These are phyloP conservation scores for Amniataba percoides DNA, from an alignment of 2,797 vertebrate species.

Conservation along the genomic window DNA sequence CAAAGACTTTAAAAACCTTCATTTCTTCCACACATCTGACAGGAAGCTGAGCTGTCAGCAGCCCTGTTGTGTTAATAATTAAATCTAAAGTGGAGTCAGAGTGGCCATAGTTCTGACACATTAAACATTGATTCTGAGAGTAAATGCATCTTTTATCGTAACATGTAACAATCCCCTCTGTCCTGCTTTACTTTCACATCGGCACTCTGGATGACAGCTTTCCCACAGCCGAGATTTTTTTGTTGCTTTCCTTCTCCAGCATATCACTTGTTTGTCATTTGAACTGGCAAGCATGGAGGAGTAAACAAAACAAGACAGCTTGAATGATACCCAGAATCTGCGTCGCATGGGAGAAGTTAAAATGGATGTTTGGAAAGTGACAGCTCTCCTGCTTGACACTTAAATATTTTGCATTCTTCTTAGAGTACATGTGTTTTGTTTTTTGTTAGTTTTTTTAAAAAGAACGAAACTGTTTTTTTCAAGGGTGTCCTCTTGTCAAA, in stretches of 20 bases:
- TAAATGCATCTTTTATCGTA: constrained; percentile 63
- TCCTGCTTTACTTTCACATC: constrained; percentile 52
- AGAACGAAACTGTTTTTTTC: constrained; percentile 33
- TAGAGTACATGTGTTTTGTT: constrained; percentile 18
- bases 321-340: constrained; percentile 52
- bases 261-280: constrained; percentile 60
- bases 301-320: constrained; percentile 65
- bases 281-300: constrained; percentile 47
- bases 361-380: constrained; percentile 52
- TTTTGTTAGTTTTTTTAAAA: too few relatives aligned
- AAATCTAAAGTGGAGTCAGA: constrained; percentile 52
- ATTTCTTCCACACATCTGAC: constrained; percentile 23
- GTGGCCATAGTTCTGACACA: constrained; percentile 46
- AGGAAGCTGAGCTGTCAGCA: constrained; percentile 40
- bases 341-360: constrained; percentile 50
- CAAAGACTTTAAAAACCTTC: constrained; percentile 40
- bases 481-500: constrained; percentile 7
- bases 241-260: constrained; percentile 10
- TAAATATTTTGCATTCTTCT: constrained; percentile 42
- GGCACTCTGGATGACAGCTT: constrained; percentile 48
- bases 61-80: constrained; percentile 68
- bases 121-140: constrained; percentile 69
- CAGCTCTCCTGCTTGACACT: constrained; percentile 51
- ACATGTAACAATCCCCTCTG: constrained; percentile 57
- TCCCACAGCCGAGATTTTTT: constrained; percentile 46